Conservation (phyloP, 2,113 vertebrate genomes). For the Falco punctatus region DNA sequence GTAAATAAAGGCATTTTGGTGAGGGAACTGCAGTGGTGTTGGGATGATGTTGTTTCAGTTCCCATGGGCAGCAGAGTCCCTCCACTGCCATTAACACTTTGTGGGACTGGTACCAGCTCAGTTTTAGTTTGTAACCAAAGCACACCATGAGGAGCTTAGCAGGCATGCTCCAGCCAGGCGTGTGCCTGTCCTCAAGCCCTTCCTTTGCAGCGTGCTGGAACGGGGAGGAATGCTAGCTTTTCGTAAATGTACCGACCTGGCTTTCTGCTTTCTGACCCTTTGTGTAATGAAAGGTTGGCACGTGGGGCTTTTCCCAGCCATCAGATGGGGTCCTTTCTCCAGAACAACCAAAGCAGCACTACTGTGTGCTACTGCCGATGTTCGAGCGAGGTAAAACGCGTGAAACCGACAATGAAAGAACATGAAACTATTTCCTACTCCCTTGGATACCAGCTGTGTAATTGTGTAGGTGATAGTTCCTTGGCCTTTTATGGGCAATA, state of each 20-base stretch:
- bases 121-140: neutral
- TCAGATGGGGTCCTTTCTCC: neutral
- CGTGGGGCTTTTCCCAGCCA: neutral
- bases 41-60: neutral
- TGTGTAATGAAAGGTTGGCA: neutral
- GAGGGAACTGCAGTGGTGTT: neutral
- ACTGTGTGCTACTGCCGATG: neutral
- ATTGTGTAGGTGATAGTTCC: neutral
- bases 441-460: neutral
- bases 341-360: neutral
- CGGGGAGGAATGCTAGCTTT: neutral
- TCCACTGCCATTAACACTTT: neutral
- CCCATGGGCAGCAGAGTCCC: neutral
- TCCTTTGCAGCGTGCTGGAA: neutral
- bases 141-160: neutral
- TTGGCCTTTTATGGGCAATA: neutral
- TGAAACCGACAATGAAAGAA: neutral
- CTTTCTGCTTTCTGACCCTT: neutral
- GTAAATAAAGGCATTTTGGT: neutral
- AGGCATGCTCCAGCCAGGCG: neutral
- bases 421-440: neutral
- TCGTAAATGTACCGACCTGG: neutral
- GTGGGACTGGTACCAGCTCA: neutral
- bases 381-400: neutral
- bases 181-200: neutral